A percentile compares a stretch with the other conserved stretches of the same genome.
Evolutionary conservation across 2,113 vertebrate species (phyloP).

Genomic region (Bathybates hornii): DNA sequence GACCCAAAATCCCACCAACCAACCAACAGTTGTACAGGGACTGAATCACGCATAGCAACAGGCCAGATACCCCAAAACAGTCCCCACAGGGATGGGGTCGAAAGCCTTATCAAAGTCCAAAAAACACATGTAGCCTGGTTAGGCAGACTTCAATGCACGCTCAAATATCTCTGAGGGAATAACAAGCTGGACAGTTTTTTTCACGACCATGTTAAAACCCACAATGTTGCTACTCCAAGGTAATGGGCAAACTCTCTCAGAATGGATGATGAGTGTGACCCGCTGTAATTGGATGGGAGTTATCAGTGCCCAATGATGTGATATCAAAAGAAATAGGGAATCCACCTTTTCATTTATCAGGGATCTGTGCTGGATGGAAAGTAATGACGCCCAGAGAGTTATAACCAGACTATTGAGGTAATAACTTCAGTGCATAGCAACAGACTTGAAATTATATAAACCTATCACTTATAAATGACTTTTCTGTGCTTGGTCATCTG

Average conservation of each 20-base stretch:
- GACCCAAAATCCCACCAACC: neutral
- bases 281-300: neutral
- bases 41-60: neutral
- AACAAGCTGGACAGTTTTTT: neutral
- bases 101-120: neutral
- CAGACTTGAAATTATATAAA: neutral
- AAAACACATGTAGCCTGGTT: neutral
- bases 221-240: neutral
- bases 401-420: no score
- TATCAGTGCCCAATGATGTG: neutral
- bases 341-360: neutral
- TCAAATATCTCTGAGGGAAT: neutral
- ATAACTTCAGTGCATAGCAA: neutral
- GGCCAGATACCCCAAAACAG: neutral
- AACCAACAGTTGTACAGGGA: neutral
- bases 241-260: neutral
- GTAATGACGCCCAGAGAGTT: rapidly evolving
- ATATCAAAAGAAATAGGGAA: neutral
- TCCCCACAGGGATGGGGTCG: neutral
- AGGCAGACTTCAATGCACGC: neutral
- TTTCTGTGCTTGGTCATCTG: neutral
- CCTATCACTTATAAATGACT: neutral
- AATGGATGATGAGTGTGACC: neutral
- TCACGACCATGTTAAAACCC: neutral
- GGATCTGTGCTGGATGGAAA: neutral